Conservation (phyloP, 2,797 vertebrate genomes). For the Lindbergichthys nudifrons region DNA sequence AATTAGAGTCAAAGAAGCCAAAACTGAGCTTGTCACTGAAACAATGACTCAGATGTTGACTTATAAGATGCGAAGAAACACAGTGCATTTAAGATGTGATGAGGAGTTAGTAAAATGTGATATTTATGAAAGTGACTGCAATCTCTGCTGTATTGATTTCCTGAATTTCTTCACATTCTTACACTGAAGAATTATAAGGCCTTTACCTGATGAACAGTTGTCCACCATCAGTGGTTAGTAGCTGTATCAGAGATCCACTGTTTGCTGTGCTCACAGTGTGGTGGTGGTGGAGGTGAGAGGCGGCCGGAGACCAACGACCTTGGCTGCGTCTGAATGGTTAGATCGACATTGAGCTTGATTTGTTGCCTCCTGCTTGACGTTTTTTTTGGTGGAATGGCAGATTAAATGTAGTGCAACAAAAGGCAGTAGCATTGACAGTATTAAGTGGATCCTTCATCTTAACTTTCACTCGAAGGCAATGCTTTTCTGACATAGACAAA, state of each 20-base stretch:
- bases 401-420: slow-evolving; percentile 2
- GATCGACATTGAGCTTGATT: background rate
- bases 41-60: slow-evolving; percentile 19
- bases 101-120: background rate
- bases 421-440: background rate
- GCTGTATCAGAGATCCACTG: background rate
- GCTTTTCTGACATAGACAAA: background rate
- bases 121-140: slow-evolving; percentile 1
- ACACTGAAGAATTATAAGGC: background rate
- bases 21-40: slow-evolving; percentile 38
- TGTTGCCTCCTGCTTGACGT: background rate
- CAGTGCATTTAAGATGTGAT: slow-evolving; percentile 3
- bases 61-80: slow-evolving; percentile 7
- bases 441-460: background rate
- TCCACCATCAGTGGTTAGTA: background rate
- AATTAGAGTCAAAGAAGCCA: slow-evolving; percentile 39
- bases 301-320: slow-evolving; percentile 30
- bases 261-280: background rate
- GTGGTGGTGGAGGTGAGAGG: background rate
- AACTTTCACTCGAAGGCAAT: background rate
- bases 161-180: background rate
- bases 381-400: background rate
- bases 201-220: background rate
- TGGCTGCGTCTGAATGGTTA: slow-evolving; percentile 21
- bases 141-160: background rate